Percentiles rank a stretch among this genome's conserved stretches.
These are phyloP conservation scores for Heliocidaris tuberculata DNA, from an alignment of 35 echinoderm and acorn worm species.

Conservation along the genomic window DNA sequence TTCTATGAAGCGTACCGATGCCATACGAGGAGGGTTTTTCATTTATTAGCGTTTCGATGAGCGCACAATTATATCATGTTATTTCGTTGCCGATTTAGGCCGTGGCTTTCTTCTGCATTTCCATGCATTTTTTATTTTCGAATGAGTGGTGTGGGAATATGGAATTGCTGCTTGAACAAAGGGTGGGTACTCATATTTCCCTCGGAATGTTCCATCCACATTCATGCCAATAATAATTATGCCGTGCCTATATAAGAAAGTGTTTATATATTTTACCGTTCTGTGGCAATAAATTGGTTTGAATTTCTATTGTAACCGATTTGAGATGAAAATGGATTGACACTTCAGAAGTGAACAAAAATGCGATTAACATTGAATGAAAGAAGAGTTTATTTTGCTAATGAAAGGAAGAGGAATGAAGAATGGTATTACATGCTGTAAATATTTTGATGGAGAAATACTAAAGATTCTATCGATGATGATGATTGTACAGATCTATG, in stretches of 20 bases:
- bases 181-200: not conserved
- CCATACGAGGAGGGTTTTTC: not conserved
- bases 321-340: not conserved
- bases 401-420: not conserved
- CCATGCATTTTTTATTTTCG: not conserved
- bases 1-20: not conserved
- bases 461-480: not conserved
- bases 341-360: not conserved
- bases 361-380: not conserved
- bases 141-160: not conserved
- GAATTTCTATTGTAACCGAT: not conserved
- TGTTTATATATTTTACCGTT: not conserved
- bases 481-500: not conserved
- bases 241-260: not conserved
- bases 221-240: conserved; percentile 19
- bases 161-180: conserved; percentile 2
- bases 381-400: not conserved
- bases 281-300: not conserved
- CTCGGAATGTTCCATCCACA: not conserved
- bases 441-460: not conserved
- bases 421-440: not conserved
- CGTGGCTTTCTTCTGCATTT: not conserved
- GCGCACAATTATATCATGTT: not conserved
- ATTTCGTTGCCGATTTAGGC: not conserved
- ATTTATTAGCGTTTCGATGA: not conserved